Base-by-base conservation (phyloP, 2,888 invertebrate species). In the Trisateles emortualis region DNA sequence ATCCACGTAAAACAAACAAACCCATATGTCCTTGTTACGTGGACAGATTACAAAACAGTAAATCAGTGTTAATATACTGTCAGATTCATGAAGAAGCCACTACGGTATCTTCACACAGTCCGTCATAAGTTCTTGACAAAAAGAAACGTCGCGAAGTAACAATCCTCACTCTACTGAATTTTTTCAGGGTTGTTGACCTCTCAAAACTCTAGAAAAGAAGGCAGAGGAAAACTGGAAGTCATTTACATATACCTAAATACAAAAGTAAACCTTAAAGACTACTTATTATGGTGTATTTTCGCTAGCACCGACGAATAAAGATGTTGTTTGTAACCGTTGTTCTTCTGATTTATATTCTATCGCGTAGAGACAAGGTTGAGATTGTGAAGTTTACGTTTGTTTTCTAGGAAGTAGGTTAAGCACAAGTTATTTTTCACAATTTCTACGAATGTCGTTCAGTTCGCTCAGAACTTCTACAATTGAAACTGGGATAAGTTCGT, bases 321-420 rank as follows among this genome's bases (percentile, higher is more conserved):
- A 56, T 55, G 49, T 55, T 45, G 36, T 26, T 39, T 11, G 24
- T 24, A 16, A 35, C 2, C 8, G n/a, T 4, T 19, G n/a, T 4
- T 30, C 17, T 26, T 35, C 17, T 3, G 49, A 56, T 44, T 36
- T 51, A n/a, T 11, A 33, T 46, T 43, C 16, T 59, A n/a, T 32
- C 0, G 0, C 5, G 1, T 16, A 0, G 6, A 1, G 0, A 19
- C 59, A 68, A 16, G 49, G 46, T 59, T 43, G 17, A 41, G 26
- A 42, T 47, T 52, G 10, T 19, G 9, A 10, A 30, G 17, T 16
- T 3, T 11, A 19, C 4, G 8, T 9, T 17, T 30, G 24, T 55
- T 35, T 50, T 51, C 44, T 56, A 57, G 57, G 57, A 79, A 77
- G 68, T 79, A 69, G 79, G 80, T 77, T 76, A 79, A 74, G 73